These are phyloP conservation scores for Semibalanus balanoides DNA, from an alignment of 1,140 invertebrate species.

Conservation along the genomic window DNA sequence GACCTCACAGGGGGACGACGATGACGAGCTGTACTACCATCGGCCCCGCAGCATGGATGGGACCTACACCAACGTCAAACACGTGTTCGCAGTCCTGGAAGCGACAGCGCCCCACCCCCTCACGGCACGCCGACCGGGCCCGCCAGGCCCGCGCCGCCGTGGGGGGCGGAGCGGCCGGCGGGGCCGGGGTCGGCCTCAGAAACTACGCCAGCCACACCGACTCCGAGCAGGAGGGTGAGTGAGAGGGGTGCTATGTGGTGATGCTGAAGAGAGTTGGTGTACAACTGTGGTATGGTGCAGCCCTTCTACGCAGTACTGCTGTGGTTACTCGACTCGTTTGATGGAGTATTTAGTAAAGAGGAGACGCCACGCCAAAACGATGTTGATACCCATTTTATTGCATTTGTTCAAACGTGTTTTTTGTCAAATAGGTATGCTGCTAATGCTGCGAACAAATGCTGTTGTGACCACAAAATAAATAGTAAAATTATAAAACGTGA, in stretches of 20 bases:
- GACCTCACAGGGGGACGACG: background rate
- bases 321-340: no score
- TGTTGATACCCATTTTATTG: no score
- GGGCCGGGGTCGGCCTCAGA: background rate
- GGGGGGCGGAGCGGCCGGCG: background rate
- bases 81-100: conserved; percentile 89
- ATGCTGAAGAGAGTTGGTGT: no score
- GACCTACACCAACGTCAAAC: conserved; percentile 91
- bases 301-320: no score
- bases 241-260: conserved; percentile 8
- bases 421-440: no score
- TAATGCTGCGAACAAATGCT: no score
- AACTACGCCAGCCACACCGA: conserved; percentile 67
- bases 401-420: no score
- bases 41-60: conserved; percentile 47
- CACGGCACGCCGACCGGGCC: conserved; percentile 31
- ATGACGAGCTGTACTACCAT: background rate
- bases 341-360: no score
- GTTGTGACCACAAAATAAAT: no score
- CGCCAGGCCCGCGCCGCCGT: conserved; percentile 12
- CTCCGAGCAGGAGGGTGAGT: conserved; percentile 65
- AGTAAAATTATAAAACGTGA: no score
- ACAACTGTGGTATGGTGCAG: no score
- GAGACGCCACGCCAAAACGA: no score
- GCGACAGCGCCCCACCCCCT: conserved; percentile 61